Percentiles rank a stretch among this genome's conserved stretches.
Evolutionary conservation across 2,113 vertebrate genomes (phyloP).

Genomic region (Catharus bicknelli): DNA sequence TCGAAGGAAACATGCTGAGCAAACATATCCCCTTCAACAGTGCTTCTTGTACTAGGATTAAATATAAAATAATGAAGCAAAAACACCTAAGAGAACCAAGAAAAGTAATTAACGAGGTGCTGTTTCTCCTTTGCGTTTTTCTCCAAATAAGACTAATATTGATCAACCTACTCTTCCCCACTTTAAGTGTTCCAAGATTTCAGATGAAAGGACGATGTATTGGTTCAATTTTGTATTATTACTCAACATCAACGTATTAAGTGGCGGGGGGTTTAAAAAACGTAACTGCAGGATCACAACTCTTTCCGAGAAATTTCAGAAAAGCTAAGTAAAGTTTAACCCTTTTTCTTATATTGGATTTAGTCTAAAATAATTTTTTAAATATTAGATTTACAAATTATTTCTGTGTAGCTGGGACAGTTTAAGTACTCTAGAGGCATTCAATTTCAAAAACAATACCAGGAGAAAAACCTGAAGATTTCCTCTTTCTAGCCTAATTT

Average conservation of each 20-base stretch:
- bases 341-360: neutral
- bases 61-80: slow-evolving; percentile 1
- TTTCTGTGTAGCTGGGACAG: neutral
- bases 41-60: neutral
- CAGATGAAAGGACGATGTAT: neutral
- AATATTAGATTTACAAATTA: neutral
- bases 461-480: neutral
- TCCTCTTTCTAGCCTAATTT: neutral
- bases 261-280: neutral
- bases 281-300: neutral
- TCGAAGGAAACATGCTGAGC: slow-evolving; percentile 22
- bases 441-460: neutral
- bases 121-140: neutral
- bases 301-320: neutral
- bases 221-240: neutral
- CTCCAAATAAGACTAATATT: neutral
- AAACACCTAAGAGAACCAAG: neutral
- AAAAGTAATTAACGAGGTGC: neutral
- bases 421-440: neutral
- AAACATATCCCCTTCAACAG: neutral
- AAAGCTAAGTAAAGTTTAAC: neutral
- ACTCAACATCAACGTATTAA: neutral
- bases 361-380: neutral
- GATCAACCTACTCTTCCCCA: neutral
- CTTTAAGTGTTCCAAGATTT: neutral